Percentiles rank a stretch among this genome's conserved stretches.
Evolutionary conservation across 2,113 vertebrate genomes (phyloP).

Genomic region (Protobothrops flavoviridis): DNA sequence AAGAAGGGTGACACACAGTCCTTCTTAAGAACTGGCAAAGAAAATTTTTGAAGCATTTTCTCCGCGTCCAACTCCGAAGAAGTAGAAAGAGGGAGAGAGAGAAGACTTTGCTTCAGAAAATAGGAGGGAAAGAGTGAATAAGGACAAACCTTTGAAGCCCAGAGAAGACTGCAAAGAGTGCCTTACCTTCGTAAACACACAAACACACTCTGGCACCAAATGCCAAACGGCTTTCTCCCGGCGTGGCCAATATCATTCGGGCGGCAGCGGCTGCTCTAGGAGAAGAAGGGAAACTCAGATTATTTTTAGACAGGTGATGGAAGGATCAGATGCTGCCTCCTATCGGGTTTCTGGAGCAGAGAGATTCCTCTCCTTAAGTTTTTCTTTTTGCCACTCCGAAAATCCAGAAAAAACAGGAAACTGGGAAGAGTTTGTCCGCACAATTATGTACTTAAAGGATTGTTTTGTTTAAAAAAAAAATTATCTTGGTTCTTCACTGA

Average conservation of each 20-base stretch:
- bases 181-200: conserved; percentile 58
- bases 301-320: conserved; percentile 89
- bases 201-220: conserved; percentile 43
- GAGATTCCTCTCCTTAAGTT: conserved; percentile 56
- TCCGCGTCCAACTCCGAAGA: conserved; percentile 40
- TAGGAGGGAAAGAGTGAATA: conserved; percentile 49
- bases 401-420: conserved; percentile 68
- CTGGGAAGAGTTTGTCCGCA: conserved; percentile 48
- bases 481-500: not conserved
- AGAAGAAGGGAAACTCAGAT: conserved; percentile 62
- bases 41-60: conserved; percentile 42
- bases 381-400: conserved; percentile 40
- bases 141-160: conserved; percentile 38
- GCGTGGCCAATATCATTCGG: conserved; percentile 58
- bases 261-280: conserved; percentile 51
- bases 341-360: conserved; percentile 81
- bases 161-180: conserved; percentile 40
- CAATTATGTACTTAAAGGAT: not conserved
- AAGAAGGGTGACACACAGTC: conserved; percentile 35
- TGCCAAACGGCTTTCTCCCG: conserved; percentile 48
- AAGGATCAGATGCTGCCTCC: conserved; percentile 86
- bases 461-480: no score
- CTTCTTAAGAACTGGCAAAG: conserved; percentile 23
- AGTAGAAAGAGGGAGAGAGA: conserved; percentile 37
- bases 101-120: not conserved